These are phyloP conservation scores for Labroides dimidiatus DNA, from an alignment of 2,797 vertebrate species.

Conservation along the genomic window DNA sequence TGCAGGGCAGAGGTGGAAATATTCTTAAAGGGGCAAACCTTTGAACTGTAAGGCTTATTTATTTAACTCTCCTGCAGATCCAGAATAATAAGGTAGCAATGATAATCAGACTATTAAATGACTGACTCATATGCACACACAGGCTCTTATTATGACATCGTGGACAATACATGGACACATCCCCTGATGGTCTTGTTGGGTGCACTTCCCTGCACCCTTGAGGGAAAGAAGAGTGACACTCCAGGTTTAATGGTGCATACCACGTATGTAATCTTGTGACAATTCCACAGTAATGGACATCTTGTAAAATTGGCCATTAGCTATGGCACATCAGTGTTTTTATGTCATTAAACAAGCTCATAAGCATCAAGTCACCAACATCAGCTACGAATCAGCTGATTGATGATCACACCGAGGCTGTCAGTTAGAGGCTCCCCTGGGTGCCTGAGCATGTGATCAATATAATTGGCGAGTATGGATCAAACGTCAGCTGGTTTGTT, in stretches of 20 bases:
- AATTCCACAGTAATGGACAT: constrained; percentile 60
- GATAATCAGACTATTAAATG: no score
- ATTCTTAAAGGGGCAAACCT: no score
- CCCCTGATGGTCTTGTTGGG: constrained; percentile 21
- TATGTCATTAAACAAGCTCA: constrained; percentile 65
- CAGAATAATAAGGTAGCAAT: no score
- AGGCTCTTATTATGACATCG: constrained; percentile 25
- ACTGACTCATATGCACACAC: background rate
- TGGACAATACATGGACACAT: constrained; percentile 9
- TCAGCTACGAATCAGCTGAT: constrained; percentile 58
- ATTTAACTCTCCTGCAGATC: no score
- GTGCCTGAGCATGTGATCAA: constrained; percentile 67
- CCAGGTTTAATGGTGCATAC: constrained; percentile 60
- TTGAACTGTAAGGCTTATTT: no score
- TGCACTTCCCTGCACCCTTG: constrained; percentile 25
- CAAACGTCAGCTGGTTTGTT: constrained; percentile 48
- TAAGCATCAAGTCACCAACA: constrained; percentile 46
- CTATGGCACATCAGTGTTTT: constrained; percentile 47
- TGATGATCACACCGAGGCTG: constrained; percentile 63
- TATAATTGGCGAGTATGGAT: constrained; percentile 51
- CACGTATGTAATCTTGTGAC: constrained; percentile 68
- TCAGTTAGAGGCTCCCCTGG: constrained; percentile 58
- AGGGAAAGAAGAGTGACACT: constrained; percentile 48
- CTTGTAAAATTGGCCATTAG: constrained; percentile 68
- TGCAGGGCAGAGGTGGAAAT: no score